Evolutionary conservation across 2,797 vertebrate genomes (phyloP), one percentile per base, ranked within the genome.

Genomic region (Craterocephalus amniculus): DNA sequence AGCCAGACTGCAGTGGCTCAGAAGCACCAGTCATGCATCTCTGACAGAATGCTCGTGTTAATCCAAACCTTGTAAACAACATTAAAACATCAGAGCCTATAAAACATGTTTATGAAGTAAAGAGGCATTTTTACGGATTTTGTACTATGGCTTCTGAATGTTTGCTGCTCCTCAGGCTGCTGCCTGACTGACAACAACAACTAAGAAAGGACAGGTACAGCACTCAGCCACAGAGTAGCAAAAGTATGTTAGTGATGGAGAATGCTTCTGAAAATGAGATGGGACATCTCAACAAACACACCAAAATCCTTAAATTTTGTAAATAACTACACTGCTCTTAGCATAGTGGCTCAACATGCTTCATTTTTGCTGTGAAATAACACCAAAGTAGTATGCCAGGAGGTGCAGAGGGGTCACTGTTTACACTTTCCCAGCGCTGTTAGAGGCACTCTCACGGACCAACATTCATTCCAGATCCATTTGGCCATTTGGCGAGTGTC

Each of bases 81-180:
- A 75, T 94, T 93, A 95, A 94, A 95, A 88, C 90, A 89, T 87
- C 91, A 90, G 83, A 68, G 80, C 80, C 85, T 78, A 86, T 94
- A 93, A 93, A 95, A 76, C 64, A 91, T 22, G 87, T 96, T 96
- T 93, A 95, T 89, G 81, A 94, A 95, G 88, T 88, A 93, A 94
- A 86, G 89, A 87, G 79, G 72, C 88, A 92, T 89, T 91, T 91
- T 93, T 89, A 93, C 71, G 75, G 76, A 76, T 85, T 91, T 88
- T 76, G 78, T 81, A 73, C 74, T 70, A 63, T 45, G 27, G 51
- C 67, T 86, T 67, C 71, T 87, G 78, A 89, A 90, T 59, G 59
- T 62, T 64, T 79, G 70, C 68, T 56, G 65, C 49, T 83, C 34
- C 51, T 52, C 7, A 29, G 48, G 58, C 63, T 78, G 66, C 65